Base-by-base conservation (phyloP, 2,113 vertebrate species). In the Macrotis lagotis region DNA sequence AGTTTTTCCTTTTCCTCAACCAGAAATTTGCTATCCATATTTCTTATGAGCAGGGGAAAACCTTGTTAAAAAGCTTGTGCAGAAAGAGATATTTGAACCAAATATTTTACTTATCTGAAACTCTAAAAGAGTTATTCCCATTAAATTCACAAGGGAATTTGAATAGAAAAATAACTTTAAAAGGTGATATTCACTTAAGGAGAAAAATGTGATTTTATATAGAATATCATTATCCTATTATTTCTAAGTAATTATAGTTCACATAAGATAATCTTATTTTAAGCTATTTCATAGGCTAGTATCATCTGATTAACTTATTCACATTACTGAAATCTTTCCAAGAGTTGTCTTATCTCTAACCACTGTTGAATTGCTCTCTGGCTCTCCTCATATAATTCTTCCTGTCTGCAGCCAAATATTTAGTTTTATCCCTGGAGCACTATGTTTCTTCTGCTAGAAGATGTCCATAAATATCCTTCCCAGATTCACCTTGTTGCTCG, bases 101-200 rank as follows among this genome's bases (percentile, higher is more conserved):
- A 24, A 3, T 66, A 0, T 0, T 92, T 96, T 91, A 25, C 51
- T 91, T 0, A 66, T 66, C 14, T 89, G 25, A 93, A 89, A 94
- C 91, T 66, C n/a, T 31, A 50, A 94, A 97, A 92, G 7, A 28
- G 0, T 48, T 50, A 1, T 0, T 90, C 48, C 11, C 92, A 97
- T 94, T 96, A 47, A 14, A 24, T 3, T 11, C 44, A 49, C 92
- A 50, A 91, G 66, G 0, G 48, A 31, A 89, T 28, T 48, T 44
- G 19, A 3, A 49, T 28, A 88, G 50, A 93, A 66, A 49, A 96
- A 91, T 2, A 92, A 95, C 24, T 28, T 74, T 37, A 96, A 96
- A 92, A 95, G 37, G 91, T 93, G 93, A 89, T 55, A 31, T 2
- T 90, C 47, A 50, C 3, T 48, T 66, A 66, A 66, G 59, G 95